Conservation (phyloP, 2,797 vertebrate genomes). For the Pangasius sanitwongsei region DNA sequence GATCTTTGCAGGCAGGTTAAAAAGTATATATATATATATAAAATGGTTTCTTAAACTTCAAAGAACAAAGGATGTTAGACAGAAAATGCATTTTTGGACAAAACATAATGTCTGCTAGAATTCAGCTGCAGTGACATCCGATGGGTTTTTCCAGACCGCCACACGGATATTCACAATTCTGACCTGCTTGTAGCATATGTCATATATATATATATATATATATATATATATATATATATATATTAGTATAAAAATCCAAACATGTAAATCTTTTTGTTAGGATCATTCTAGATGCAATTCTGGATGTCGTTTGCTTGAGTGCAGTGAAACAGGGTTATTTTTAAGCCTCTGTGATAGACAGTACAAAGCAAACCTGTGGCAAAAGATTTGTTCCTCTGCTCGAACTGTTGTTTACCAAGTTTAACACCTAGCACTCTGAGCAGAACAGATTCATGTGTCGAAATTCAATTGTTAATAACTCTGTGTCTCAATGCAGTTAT, state of each 20-base stretch:
- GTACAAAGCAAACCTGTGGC: background rate
- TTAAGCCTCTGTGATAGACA: background rate
- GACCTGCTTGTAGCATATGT: background rate
- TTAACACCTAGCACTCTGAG: background rate
- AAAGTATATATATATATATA: background rate
- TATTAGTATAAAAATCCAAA: background rate
- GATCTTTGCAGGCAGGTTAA: background rate
- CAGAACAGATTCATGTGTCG: background rate
- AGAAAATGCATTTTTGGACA: background rate
- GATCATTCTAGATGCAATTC: background rate
- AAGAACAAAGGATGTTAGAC: background rate
- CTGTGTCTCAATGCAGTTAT: too few relatives aligned
- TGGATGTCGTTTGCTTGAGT: background rate
- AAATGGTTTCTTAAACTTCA: background rate
- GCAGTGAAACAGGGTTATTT: background rate
- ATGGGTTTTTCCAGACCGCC: background rate
- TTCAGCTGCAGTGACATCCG: background rate
- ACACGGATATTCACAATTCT: background rate
- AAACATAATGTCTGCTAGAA: background rate
- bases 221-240: too few relatives aligned
- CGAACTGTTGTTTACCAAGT: background rate
- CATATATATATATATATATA: too few relatives aligned
- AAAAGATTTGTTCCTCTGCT: conserved; percentile 1
- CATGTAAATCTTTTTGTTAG: background rate
- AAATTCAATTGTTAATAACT: background rate